Evolutionary conservation across 2,888 invertebrate genomes (phyloP), one percentile per base, ranked within the genome.

Genomic region (Andrena bicolor): DNA sequence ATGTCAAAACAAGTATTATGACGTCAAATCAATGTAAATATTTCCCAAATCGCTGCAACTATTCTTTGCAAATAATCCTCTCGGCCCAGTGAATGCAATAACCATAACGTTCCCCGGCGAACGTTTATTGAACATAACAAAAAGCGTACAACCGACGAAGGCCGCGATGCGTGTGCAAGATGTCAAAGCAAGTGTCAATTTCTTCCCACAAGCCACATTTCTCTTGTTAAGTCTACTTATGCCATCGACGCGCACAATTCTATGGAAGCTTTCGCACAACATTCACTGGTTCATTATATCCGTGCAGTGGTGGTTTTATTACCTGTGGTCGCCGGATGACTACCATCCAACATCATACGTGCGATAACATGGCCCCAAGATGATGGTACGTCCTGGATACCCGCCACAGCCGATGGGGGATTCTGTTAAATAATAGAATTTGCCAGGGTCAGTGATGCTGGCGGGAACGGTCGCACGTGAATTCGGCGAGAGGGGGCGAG

Each of bases 261-360:
- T 3, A 60, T 26, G 0, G 0, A 26, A 56, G 58, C 16, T 8
- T 60, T 65, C 1, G 0, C 30, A 13, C 20, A 78, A 53, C 51
- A 66, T 58, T 51, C 26, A 58, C 28, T 20, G 30, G 7, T 32
- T 26, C 58, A 61, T 20, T 32, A 63, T 13, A 63, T n/a, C 23
- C 13, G 8, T 16, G 32, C 41, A 60, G 28, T 26, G 48, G 28
- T 73, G 64, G 20, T 56, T 13, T 82, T 41, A 83, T 88, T 88
- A 88, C 87, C 88, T 88, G 79, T 60, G 30, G 48, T 77, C 23
- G 75, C 63, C n/a, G 56, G 41, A 76, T 41, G 71, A 81, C 70
- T 65, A 89, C 84, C 88, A 88, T 88, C 85, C 83, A 88, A 80
- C 86, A 86, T 89, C 80, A 86, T 86, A 88, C 66, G 74, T 84